These are phyloP conservation scores for Prionace glauca DNA, from an alignment of 2,797 vertebrate genomes.

Conservation along the genomic window DNA sequence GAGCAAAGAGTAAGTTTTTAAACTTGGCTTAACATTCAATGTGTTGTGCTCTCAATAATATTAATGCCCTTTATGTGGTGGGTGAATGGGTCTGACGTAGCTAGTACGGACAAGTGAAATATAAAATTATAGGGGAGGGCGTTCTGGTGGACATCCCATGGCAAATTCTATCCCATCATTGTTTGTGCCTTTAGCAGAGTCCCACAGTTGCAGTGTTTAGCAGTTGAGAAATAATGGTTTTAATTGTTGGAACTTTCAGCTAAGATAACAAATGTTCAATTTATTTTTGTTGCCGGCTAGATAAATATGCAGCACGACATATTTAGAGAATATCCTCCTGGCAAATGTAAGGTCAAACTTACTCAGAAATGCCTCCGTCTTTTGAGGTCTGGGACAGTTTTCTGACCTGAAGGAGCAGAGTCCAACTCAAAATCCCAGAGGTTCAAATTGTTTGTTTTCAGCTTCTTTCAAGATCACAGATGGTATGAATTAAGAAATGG, in stretches of 20 bases:
- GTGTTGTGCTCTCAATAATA: not conserved
- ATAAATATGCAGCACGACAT: slow-evolving; percentile 23
- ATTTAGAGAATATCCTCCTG: slow-evolving; percentile 16
- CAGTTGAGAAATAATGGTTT: not conserved
- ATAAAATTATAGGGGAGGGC: not conserved
- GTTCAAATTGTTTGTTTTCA: slow-evolving; percentile 34
- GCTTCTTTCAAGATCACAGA: slow-evolving; percentile 31
- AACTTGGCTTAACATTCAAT: not conserved
- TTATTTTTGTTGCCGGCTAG: slow-evolving; percentile 31
- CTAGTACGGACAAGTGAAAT: not conserved
- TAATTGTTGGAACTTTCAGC: slow-evolving; percentile 20
- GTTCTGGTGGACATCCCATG: not conserved
- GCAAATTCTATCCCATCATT: not conserved
- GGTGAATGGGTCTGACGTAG: not conserved
- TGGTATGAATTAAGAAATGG: slow-evolving; percentile 21
- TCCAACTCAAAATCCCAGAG: slow-evolving; percentile 14
- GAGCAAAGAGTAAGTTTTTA: not conserved
- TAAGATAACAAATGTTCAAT: slow-evolving; percentile 22
- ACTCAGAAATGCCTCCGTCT: slow-evolving; percentile 16
- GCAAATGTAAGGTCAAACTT: slow-evolving; percentile 28
- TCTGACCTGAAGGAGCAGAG: slow-evolving; percentile 13
- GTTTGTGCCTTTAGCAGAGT: not conserved
- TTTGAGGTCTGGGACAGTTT: slow-evolving; percentile 20
- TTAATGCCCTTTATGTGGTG: not conserved
- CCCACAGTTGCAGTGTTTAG: not conserved